Conservation (phyloP, 2,888 invertebrate species). For the Asteroscopus sphinx region DNA sequence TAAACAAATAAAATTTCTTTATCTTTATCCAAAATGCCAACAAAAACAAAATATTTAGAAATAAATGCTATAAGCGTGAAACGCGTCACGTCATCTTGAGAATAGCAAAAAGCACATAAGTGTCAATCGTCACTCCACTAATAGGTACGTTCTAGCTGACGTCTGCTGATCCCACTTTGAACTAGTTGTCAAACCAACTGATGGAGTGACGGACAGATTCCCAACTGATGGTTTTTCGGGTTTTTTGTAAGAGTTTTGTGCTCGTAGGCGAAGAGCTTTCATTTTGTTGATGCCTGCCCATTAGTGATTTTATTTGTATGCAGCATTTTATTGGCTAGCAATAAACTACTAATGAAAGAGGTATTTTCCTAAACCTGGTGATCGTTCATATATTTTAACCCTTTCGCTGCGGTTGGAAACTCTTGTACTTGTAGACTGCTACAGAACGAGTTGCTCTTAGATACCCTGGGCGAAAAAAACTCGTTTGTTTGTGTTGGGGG, state of each 20-base stretch:
- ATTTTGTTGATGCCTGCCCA: neutral
- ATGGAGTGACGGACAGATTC: constrained; percentile 21
- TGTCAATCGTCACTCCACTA: constrained; percentile 36
- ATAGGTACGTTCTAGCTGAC: constrained; percentile 6
- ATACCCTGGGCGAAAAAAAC: no score
- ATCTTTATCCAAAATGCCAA: no score
- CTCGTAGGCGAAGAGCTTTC: neutral
- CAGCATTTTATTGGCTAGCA: no score
- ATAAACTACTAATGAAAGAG: no score
- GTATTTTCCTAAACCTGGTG: no score
- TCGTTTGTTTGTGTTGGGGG: no score
- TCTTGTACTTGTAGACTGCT: no score
- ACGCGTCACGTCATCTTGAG: neutral
- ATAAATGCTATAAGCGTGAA: constrained; percentile 2
- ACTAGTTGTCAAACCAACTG: constrained; percentile 15
- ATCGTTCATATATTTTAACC: no score
- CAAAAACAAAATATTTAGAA: constrained; percentile 1
- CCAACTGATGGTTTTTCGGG: constrained; percentile 1
- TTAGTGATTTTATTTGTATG: no score
- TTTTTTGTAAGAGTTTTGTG: neutral
- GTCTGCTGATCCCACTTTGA: constrained; percentile 9
- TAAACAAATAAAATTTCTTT: no score
- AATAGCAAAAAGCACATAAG: neutral
- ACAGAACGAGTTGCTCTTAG: no score
- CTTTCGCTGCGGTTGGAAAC: no score